Conservation (phyloP, 23 tunicate genomes). For the Trididemnum clinides region DNA sequence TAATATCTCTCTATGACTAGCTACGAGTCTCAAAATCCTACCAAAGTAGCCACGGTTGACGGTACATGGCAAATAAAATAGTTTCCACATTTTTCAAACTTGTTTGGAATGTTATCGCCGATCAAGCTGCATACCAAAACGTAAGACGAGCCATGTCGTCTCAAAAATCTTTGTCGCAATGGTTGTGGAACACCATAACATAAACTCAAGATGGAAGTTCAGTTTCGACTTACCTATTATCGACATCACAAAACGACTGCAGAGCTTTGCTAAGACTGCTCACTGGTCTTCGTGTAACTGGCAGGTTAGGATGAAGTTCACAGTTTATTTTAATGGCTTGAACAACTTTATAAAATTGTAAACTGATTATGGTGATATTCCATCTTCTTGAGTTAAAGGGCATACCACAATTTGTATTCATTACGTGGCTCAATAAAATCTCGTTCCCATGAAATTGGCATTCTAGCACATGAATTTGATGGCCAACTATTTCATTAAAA, state of each 20-base stretch:
- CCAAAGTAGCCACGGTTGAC: too few relatives aligned
- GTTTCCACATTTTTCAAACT: neutral
- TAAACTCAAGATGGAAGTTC: neutral
- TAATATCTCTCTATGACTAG: too few relatives aligned
- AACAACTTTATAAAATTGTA: neutral
- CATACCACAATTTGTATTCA: neutral
- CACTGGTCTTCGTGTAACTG: neutral
- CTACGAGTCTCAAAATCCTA: too few relatives aligned
- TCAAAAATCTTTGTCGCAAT: neutral
- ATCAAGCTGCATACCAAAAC: neutral
- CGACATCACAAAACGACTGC: neutral
- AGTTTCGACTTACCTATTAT: neutral
- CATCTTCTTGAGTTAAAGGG: neutral
- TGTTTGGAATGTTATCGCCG: neutral
- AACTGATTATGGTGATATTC: neutral
- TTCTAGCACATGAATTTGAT: neutral
- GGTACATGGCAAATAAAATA: neutral
- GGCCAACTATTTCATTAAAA: neutral
- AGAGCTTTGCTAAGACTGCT: neutral
- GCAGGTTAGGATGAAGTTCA: neutral
- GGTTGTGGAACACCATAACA: too few relatives aligned
- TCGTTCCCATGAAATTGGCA: neutral
- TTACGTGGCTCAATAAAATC: neutral
- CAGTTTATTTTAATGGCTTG: neutral
- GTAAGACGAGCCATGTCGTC: neutral